Evolutionary conservation across 2,113 vertebrate genomes (phyloP), one percentile per base, ranked within the genome.

Genomic region (Sander lucioperca): DNA sequence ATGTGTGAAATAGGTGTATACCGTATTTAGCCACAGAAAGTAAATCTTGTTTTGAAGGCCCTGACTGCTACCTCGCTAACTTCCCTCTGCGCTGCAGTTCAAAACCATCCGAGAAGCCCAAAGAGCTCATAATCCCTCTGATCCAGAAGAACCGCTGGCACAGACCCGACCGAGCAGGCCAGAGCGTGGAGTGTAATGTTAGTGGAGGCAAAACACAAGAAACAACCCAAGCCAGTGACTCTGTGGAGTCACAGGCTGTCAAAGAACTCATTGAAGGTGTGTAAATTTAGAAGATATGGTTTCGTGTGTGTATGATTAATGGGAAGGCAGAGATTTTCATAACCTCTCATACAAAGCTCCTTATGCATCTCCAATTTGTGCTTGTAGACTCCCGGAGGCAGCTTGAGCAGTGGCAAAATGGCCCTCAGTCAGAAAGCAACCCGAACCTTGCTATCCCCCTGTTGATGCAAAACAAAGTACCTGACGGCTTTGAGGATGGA

Each of bases 181-280:
- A 83, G 2, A 61, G 13, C 2, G 81, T 87, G 6, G 3, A 77
- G 21, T 19, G 18, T 3, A 6, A 43, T 11, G 15, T 6, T 6
- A 66, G 39, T n/a, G 82, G 33, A 15, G 59, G 61, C 10, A 84
- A 88, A 70, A 66, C 39, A 23, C 57, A 67, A 8, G 69, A 83
- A 7, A 36, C 53, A 9, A 21, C 65, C 12, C 70, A 33, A 9
- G 85, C 77, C 1, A 54, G 57, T 2, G 94, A 96, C 61, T 94
- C 95, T 0, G 92, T 97, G 59, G 95, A 97, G 25, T 96, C 96
- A 9, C 96, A 95, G 80, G 97, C 97, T 19, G 95, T 98, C 83
- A 96, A 96, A 86, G 97, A 98, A 69, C 94, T 98, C 14, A 96
- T 97, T 74, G 96, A 96, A 93, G 97, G 96, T 96, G 33, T 48